Evolutionary conservation across 2,888 invertebrate species (phyloP).

Genomic region (Creontiades dilutus): DNA sequence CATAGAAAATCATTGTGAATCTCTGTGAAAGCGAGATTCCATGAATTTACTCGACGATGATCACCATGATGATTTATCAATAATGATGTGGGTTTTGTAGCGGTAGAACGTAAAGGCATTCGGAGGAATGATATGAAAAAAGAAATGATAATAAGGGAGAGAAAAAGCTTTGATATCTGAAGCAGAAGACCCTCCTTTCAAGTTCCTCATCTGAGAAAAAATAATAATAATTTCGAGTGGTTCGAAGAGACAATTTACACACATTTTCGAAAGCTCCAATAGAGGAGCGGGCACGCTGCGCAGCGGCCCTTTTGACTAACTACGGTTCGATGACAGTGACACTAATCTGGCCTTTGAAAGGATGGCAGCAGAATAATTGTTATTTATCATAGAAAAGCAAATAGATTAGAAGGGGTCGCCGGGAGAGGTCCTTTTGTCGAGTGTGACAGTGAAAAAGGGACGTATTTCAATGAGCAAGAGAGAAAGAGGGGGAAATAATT

Average conservation of each 20-base stretch:
- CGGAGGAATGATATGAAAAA: background rate
- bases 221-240: background rate
- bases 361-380: conserved; percentile 46
- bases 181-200: conserved; percentile 33
- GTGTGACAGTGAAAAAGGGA: background rate
- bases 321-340: background rate
- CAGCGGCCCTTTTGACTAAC: background rate
- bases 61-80: too few relatives aligned
- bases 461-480: background rate
- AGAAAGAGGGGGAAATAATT: conserved; percentile 33
- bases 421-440: background rate
- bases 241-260: background rate
- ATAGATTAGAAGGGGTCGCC: conserved; percentile 53
- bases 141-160: conserved; percentile 10
- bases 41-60: too few relatives aligned
- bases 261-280: background rate
- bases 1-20: too few relatives aligned
- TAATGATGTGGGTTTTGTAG: too few relatives aligned
- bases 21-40: too few relatives aligned
- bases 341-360: background rate
- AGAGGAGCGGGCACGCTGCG: background rate
- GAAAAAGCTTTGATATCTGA: conserved; percentile 12
- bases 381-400: conserved; percentile 66
- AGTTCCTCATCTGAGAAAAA: conserved; percentile 3
- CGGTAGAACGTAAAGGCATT: too few relatives aligned